Base-by-base conservation (phyloP, 2,113 vertebrate species). In the Lates calcarifer region DNA sequence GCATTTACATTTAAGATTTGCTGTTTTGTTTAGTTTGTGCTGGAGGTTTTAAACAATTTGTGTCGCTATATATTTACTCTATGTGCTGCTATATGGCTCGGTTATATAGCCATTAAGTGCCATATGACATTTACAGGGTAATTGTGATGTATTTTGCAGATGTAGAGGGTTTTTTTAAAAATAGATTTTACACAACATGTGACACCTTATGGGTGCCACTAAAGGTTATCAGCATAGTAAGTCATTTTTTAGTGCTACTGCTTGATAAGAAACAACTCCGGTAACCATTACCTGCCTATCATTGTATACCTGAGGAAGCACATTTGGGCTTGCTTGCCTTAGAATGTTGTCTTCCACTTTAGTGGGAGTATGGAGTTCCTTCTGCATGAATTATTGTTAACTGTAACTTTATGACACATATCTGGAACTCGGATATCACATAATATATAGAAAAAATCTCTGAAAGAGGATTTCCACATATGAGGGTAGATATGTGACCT, bases 401-500 rank as follows among this genome's bases (percentile, higher is more conserved):
- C 47, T 68, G 29, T 53, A 4, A 1, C 43, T 15, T 5, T 8
- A 1, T 49, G 24, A 37, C 29, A 37, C n/a, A 24, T 20, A 49
- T 28, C 41, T 63, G 22, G 4, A 74, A 13, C 17, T 8, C 2
- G 9, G 18, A 28, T 15, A 13, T 41, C 24, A 41, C 13, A 13
- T 49, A 43, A 24, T 7, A 31, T 8, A 15, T 6, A n/a, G 5
- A 68, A 51, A 31, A 8, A 31, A 39, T 37, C 56, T 77, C n/a
- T 7, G 49, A 57, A 37, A 22, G 72, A 49, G 15, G 51, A 26
- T 37, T 35, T n/a, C 3, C 10, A 24, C 55, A 47, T 8, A 28
- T 3, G 41, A 69, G 6, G 4, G 24, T 20, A 31, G 69, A 24
- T 18, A 31, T 74, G 29, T 60, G 78, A 81, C 41, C 69, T 20